Percentiles rank a stretch among this genome's conserved stretches.
phyloP scores from a whole-genome alignment of 2,797 vertebrate species.

The Columba guinea region DNA sequence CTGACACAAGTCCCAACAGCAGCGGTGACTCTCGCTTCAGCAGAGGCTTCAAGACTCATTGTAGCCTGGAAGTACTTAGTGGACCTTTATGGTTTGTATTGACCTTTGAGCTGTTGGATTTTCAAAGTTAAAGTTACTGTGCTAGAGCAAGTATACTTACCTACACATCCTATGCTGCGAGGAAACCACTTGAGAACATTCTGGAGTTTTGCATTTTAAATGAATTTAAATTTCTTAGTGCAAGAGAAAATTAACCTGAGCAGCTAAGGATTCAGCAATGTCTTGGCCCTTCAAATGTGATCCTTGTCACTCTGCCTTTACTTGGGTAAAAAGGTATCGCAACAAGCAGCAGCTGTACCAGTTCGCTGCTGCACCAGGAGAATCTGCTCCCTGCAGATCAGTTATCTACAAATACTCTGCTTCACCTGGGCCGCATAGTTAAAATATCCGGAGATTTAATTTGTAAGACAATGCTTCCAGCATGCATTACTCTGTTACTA shows the following conservation, averaged over 20 bases:
- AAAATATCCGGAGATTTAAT: not conserved
- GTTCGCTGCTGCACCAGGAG: not conserved
- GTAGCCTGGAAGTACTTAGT: not conserved
- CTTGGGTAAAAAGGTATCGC: not conserved
- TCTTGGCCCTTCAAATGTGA: not conserved
- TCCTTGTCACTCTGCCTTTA: not conserved
- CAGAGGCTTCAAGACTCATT: accelerated
- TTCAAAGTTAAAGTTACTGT: not conserved
- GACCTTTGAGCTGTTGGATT: not conserved
- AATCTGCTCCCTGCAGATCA: not conserved
- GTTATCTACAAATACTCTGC: not conserved
- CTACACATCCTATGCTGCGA: accelerated
- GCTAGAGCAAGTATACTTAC: not conserved
- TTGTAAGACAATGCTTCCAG: conserved; percentile 40
- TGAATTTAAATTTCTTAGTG: not conserved
- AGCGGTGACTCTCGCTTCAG: not conserved
- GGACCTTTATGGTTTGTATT: not conserved
- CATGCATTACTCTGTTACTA: not conserved
- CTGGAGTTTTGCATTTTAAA: not conserved
- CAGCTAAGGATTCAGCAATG: not conserved
- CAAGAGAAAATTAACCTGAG: not conserved
- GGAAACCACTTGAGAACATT: not conserved
- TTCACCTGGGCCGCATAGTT: conserved; percentile 2
- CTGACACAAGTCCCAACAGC: not conserved
- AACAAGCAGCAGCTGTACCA: not conserved